Evolutionary conservation across 2,888 invertebrate species (phyloP).

Genomic region (Heterodera filipjevi): DNA sequence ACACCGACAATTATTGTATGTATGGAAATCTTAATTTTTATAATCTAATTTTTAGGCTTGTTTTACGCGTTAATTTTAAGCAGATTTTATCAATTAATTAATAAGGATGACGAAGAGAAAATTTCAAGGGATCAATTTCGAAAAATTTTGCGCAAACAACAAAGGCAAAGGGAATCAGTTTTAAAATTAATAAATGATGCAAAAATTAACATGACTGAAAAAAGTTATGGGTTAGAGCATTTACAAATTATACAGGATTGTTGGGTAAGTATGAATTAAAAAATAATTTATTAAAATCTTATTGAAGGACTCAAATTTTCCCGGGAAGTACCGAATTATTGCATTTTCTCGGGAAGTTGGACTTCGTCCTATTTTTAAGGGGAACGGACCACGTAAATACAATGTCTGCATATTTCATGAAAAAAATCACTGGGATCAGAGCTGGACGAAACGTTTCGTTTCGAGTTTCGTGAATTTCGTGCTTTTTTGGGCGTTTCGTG

Average conservation of each 20-base stretch:
- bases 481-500: no score
- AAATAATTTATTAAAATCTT: no score
- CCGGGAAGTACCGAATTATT: not conserved
- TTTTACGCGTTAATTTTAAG: not conserved
- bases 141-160: not conserved
- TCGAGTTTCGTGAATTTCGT: no score
- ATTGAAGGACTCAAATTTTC: not conserved
- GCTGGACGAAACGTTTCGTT: no score
- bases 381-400: not conserved
- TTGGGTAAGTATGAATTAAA: not conserved
- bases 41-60: not conserved
- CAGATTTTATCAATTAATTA: not conserved
- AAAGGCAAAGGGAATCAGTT: not conserved
- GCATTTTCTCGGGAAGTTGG: not conserved
- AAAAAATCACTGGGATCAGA: not conserved
- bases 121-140: not conserved
- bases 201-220: not conserved
- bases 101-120: not conserved
- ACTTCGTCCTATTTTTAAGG: not conserved
- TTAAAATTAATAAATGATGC: not conserved
- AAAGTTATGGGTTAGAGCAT: not conserved
- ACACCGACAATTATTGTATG: not conserved
- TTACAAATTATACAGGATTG: not conserved
- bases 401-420: not conserved
- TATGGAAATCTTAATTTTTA: not conserved